Evolutionary conservation across 2,113 vertebrate species (phyloP), one percentile per base, ranked within the genome.

Genomic region (Ictidomys tridecemlineatus): DNA sequence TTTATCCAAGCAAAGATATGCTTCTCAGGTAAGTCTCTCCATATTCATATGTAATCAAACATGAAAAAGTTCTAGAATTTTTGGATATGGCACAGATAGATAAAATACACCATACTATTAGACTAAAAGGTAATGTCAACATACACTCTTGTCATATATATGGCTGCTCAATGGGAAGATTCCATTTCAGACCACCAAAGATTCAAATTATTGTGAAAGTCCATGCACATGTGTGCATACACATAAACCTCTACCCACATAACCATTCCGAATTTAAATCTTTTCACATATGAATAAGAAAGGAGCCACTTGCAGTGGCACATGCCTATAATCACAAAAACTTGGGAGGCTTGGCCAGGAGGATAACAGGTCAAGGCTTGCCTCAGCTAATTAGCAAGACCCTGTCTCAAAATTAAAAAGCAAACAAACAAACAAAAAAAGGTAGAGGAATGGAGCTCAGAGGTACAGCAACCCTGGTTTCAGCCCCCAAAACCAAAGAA

Each of bases 141-240:
- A 72, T 20, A 42, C 10, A 73, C 30, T 63, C 82, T 24, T 63
- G 39, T 39, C 22, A 91, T 95, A 48, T 4, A 58, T 9, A 56
- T 48, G 32, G 2, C 58, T 83, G 18, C 30, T 93, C 12, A 9
- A 28, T 37, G 53, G 93, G 34, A 61, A 69, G 18, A 58, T 51
- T n/a, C 10, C 5, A 48, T 12, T 79, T 53, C 14, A 73, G 28
- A 58, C 1, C 63, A 65, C 34, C 9, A 76, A 91, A 77, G 37
- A 67, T 34, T 87, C 22, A 56, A 5, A 74, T 9, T 39, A 13
- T 83, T 91, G 61, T 93, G 1, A 85, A 51, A 51, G 6, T 28
- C 8, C 5, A 17, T 10, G 34, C 2, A 17, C 28, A 9, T 0
- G 16, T 5, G 30, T 1, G n/a, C 0, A 69, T 5, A 70, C 42